Evolutionary conservation across 2,113 vertebrate species (phyloP).

Genomic region (Herpailurus yagouaroundi): DNA sequence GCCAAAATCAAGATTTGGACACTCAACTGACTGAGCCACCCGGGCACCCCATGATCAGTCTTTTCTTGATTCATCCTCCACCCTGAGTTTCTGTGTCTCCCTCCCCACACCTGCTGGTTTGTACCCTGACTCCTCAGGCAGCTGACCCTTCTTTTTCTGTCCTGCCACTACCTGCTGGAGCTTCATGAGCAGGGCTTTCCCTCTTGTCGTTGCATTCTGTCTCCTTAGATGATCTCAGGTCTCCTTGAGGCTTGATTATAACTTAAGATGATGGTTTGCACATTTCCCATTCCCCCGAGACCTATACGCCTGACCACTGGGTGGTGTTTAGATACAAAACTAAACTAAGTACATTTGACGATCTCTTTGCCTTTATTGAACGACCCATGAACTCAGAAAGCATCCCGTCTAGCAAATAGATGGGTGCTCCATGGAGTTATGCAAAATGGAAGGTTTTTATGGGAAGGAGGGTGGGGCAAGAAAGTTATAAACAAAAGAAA

Average conservation of each 20-base stretch:
- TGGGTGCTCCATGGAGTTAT: neutral
- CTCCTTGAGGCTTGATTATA: neutral
- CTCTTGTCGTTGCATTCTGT: neutral
- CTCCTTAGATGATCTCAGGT: neutral
- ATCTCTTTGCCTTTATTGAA: neutral
- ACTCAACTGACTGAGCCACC: too few relatives aligned
- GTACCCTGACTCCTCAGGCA: neutral
- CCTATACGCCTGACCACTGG: neutral
- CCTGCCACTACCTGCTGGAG: accelerated
- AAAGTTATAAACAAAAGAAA: neutral
- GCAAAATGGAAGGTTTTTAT: neutral
- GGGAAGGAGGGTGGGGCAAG: neutral
- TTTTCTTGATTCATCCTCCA: neutral
- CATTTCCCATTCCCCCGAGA: neutral
- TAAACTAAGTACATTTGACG: neutral
- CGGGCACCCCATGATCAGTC: too few relatives aligned
- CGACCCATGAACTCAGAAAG: neutral
- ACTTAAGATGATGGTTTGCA: neutral
- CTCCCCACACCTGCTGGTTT: neutral
- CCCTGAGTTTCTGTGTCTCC: neutral
- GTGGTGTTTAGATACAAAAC: neutral
- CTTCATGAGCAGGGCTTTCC: neutral
- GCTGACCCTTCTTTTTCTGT: neutral
- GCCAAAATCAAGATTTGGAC: too few relatives aligned
- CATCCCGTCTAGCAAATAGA: neutral